These are phyloP conservation scores for Megaleporinus macrocephalus DNA, from an alignment of 2,113 vertebrate genomes.

Conservation along the genomic window DNA sequence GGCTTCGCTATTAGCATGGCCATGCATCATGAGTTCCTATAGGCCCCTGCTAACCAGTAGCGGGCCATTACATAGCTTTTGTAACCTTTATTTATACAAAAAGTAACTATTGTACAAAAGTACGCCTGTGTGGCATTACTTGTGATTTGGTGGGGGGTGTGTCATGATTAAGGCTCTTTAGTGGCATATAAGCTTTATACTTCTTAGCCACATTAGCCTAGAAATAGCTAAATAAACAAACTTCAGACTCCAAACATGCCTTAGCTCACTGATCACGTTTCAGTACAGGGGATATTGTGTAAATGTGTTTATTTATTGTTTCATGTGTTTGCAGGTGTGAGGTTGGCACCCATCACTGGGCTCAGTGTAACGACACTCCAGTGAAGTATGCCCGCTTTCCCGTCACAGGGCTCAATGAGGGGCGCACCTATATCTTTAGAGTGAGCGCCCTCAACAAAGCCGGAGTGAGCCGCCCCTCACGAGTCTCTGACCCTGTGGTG, in stretches of 20 bases:
- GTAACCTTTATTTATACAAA: too few relatives aligned
- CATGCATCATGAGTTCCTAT: too few relatives aligned
- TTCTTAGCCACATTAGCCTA: too few relatives aligned
- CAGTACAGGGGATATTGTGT: too few relatives aligned
- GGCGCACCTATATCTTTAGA: conserved; percentile 92
- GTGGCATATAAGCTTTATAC: too few relatives aligned
- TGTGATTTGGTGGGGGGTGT: too few relatives aligned
- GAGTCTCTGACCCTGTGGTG: conserved; percentile 87
- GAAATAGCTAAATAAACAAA: background rate
- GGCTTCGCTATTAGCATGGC: too few relatives aligned
- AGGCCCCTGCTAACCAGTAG: too few relatives aligned
- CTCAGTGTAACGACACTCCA: conserved; percentile 93
- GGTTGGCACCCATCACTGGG: conserved; percentile 91
- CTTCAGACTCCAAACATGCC: background rate
- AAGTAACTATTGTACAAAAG: too few relatives aligned
- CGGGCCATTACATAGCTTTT: too few relatives aligned
- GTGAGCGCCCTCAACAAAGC: conserved; percentile 90
- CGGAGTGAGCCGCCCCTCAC: conserved; percentile 88
- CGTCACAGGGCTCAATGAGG: conserved; percentile 93
- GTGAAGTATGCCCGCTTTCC: conserved; percentile 98
- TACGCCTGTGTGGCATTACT: too few relatives aligned
- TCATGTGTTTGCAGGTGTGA: conserved; percentile 83
- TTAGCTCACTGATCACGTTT: background rate
- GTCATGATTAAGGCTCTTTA: too few relatives aligned
- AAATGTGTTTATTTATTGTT: background rate